Evolutionary conservation across 2,888 invertebrate genomes (phyloP).

Genomic region (Amiota minor): DNA sequence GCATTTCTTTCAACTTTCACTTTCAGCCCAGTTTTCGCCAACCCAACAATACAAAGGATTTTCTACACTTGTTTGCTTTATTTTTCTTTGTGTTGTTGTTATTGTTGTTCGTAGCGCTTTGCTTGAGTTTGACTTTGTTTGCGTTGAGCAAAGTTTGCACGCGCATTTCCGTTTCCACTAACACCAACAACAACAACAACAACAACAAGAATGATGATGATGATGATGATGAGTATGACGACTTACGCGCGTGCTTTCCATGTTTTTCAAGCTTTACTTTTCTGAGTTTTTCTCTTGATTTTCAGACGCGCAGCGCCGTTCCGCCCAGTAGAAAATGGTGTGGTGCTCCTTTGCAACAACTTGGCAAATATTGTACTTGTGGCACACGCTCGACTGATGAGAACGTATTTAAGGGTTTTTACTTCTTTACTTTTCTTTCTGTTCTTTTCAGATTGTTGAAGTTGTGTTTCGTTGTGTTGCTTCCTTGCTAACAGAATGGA

Average conservation of each 20-base stretch:
- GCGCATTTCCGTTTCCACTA: conserved; percentile 16
- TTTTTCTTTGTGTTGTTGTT: conserved; percentile 40
- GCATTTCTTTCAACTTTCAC: conserved; percentile 28
- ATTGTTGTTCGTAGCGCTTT: conserved; percentile 2
- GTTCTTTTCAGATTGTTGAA: conserved; percentile 6
- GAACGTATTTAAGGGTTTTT: neutral
- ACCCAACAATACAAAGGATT: neutral
- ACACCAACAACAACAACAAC: neutral
- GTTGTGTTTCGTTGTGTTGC: neutral
- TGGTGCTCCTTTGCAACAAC: neutral
- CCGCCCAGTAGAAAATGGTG: neutral
- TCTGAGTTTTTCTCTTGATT: neutral
- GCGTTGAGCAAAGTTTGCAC: conserved; percentile 10
- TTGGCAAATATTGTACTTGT: conserved; percentile 11
- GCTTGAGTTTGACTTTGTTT: conserved; percentile 8
- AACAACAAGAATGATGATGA: no score
- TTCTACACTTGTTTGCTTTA: conserved; percentile 21
- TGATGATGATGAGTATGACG: no score
- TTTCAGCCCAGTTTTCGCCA: neutral
- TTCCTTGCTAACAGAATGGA: no score
- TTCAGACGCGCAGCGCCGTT: neutral
- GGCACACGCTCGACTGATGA: conserved; percentile 1
- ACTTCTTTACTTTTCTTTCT: neutral
- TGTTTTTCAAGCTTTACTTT: neutral
- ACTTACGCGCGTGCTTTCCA: neutral